phyloP scores from a whole-genome alignment of 2,797 vertebrate genomes.

The Pseudomugil tenellus region DNA sequence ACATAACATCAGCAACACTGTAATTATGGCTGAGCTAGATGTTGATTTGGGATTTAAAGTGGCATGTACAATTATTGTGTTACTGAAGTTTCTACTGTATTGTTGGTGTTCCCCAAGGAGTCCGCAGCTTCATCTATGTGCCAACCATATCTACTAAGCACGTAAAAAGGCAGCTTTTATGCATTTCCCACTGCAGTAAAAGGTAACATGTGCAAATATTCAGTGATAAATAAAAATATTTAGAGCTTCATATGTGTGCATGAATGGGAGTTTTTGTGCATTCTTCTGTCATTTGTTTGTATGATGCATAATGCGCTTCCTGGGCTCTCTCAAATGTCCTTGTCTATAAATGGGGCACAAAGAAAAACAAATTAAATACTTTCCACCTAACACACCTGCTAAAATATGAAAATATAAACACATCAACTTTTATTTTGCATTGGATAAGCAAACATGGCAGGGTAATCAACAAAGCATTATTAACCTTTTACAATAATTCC shows the following conservation, averaged over 20 bases:
- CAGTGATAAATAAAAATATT: slow-evolving; percentile 4
- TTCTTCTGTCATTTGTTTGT: slow-evolving; percentile 5
- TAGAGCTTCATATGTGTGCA: not conserved
- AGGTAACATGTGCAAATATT: slow-evolving; percentile 13
- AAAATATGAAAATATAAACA: slow-evolving; percentile 27
- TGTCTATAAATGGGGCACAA: slow-evolving; percentile 45
- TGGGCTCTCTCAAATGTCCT: slow-evolving; percentile 21
- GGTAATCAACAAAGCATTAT: slow-evolving; percentile 30
- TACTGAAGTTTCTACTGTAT: slow-evolving; percentile 21
- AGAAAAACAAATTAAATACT: slow-evolving; percentile 32
- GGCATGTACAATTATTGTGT: slow-evolving; percentile 32
- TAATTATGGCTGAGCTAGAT: slow-evolving; percentile 61
- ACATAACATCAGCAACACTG: slow-evolving; percentile 50
- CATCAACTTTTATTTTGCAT: slow-evolving; percentile 52
- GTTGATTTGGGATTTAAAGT: slow-evolving; percentile 42
- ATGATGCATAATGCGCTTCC: slow-evolving; percentile 20
- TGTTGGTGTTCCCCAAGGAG: slow-evolving; percentile 18
- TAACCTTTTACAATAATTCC: slow-evolving; percentile 41
- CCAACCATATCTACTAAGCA: not conserved
- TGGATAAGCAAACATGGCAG: slow-evolving; percentile 36
- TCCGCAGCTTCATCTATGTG: slow-evolving; percentile 22
- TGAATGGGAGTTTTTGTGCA: not conserved
- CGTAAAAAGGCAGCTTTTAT: not conserved
- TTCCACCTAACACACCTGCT: slow-evolving; percentile 30
- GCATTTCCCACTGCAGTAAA: not conserved